Evolutionary conservation across 2,113 vertebrate species (phyloP), one percentile per base, ranked within the genome.

Genomic region (Cynoglossus semilaevis): DNA sequence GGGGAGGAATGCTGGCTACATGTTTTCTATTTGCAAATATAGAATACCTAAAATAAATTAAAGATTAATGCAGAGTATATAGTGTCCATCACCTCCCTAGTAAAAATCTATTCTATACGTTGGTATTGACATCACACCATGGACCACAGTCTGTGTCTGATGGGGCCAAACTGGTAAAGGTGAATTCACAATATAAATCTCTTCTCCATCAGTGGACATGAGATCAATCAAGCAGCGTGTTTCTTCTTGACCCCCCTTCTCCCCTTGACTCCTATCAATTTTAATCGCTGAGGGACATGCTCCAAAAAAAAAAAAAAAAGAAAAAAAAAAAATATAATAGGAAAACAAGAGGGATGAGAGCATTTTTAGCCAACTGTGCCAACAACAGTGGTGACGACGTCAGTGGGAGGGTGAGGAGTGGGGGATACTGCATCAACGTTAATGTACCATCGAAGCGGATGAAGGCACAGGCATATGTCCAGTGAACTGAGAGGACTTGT

Each of bases 311-410:
- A 36, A 89, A n/a, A n/a, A n/a, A n/a, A n/a, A n/a, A n/a, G n/a
- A n/a, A n/a, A n/a, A n/a, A n/a, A n/a, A n/a, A n/a, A n/a, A n/a
- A n/a, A n/a, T n/a, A 87, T 91, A 94, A 94, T 92, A 88, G 90
- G 92, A 93, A 92, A 93, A 91, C 88, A 93, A 94, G 94, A 98
- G 93, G 92, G 92, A 96, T 96, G 93, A 87, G 85, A 87, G 90
- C 88, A 91, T 91, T 91, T 90, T 91, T 87, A 90, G 88, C 73
- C 72, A 87, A 90, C 85, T 85, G 88, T 91, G 91, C 90, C 74
- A 84, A 82, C 88, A 90, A 88, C 34, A 89, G 88, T 86, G 91
- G 89, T 38, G 63, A 63, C 65, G 61, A 64, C 67, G 69, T 65
- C 68, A 56, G 37, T 13, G 47, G 52, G 45, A 67, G 18, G 29